These are phyloP conservation scores for Pogonocherus hispidulus DNA, from an alignment of 2,888 invertebrate genomes.

Conservation along the genomic window DNA sequence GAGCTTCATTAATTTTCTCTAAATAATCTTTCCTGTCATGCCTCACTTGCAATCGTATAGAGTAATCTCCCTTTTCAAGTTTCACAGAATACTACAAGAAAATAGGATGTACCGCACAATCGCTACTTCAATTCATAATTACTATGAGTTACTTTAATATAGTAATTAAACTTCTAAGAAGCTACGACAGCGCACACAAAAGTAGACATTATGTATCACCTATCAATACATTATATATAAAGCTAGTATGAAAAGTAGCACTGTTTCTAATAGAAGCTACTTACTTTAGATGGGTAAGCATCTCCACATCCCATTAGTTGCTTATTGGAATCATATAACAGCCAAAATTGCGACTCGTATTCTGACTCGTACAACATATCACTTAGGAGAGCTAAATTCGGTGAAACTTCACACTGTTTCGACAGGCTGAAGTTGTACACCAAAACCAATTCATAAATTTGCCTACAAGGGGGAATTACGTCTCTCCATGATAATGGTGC, in stretches of 20 bases:
- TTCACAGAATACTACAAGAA: conserved; percentile 82
- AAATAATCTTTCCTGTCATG: conserved; percentile 90
- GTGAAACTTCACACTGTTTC: conserved; percentile 86
- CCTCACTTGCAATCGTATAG: conserved; percentile 86
- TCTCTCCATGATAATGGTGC: conserved; percentile 85
- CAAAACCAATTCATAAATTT: conserved; percentile 91
- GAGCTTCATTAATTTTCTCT: conserved; percentile 87
- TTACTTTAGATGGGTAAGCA: conserved; percentile 87
- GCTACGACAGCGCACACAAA: no score
- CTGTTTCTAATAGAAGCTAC: not conserved
- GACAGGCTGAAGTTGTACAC: conserved; percentile 88
- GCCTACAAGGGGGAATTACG: conserved; percentile 87
- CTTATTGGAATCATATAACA: conserved; percentile 93
- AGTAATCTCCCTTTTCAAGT: conserved; percentile 96
- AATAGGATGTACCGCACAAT: no score
- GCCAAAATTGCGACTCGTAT: conserved; percentile 97
- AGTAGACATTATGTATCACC: no score
- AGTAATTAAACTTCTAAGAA: no score
- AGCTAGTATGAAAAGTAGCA: not conserved
- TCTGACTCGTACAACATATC: conserved; percentile 95
- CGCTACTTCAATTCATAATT: no score
- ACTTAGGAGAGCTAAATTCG: conserved; percentile 85
- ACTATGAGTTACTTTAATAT: no score
- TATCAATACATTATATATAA: conserved; percentile 17
- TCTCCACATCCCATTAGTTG: conserved; percentile 89